phyloP scores from a whole-genome alignment of 2,113 vertebrate species.

The Neolamprologus tretocephalus region DNA sequence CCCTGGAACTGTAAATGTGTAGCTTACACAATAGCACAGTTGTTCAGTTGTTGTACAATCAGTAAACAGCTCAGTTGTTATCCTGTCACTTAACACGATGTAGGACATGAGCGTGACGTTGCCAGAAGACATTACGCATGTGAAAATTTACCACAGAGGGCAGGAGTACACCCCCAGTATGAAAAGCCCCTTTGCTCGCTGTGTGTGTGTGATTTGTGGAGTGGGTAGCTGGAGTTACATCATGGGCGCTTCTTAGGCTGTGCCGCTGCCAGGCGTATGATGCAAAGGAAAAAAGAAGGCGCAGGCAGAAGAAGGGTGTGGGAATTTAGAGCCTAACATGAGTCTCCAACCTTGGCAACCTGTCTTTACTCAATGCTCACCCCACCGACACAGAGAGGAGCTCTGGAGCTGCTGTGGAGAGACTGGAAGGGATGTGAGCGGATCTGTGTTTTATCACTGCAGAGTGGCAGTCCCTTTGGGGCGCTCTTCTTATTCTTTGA shows the following conservation, averaged over 20 bases:
- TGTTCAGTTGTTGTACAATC: slow-evolving; percentile 36
- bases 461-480: slow-evolving; percentile 5
- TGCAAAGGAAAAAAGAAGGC: slow-evolving; percentile 51
- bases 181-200: slow-evolving; percentile 32
- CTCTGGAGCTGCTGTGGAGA: not conserved
- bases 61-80: slow-evolving; percentile 43
- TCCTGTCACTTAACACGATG: slow-evolving; percentile 41
- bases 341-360: slow-evolving; percentile 43
- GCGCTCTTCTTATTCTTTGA: slow-evolving; percentile 2
- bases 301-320: slow-evolving; percentile 33
- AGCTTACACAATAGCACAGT: slow-evolving; percentile 21
- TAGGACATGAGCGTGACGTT: slow-evolving; percentile 14
- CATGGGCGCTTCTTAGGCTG: slow-evolving; percentile 21
- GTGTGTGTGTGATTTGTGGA: slow-evolving; percentile 49
- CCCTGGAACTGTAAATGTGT: not conserved
- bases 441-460: slow-evolving; percentile 55
- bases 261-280: slow-evolving; percentile 42
- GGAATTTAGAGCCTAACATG: slow-evolving; percentile 39
- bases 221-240: slow-evolving; percentile 39
- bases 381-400: slow-evolving; percentile 12
- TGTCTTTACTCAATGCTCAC: slow-evolving; percentile 56
- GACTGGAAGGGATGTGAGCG: slow-evolving; percentile 31
- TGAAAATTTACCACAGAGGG: slow-evolving; percentile 29
- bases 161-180: slow-evolving; percentile 20
- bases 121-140: slow-evolving; percentile 52